Conservation (phyloP, 2,888 invertebrate species). For the Phanerotoma sp. region DNA sequence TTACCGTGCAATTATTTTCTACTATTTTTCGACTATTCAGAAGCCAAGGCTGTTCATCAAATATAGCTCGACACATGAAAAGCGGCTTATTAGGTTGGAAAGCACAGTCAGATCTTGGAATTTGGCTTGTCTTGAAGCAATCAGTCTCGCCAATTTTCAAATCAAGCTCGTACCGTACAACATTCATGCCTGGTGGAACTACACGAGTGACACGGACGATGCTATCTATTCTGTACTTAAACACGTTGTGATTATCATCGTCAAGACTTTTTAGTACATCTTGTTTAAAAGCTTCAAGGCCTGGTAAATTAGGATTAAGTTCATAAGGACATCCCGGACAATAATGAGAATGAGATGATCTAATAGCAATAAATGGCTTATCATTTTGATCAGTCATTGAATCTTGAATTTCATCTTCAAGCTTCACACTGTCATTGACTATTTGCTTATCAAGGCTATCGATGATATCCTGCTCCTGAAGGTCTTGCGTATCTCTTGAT, state of each 20-base stretch:
- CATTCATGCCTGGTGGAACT: conserved; percentile 45
- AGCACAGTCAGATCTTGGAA: conserved; percentile 44
- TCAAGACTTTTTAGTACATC: conserved; percentile 47
- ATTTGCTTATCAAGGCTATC: conserved; percentile 42
- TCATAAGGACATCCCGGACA: conserved; percentile 54
- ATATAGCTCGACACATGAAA: conserved; percentile 44
- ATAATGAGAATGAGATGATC: conserved; percentile 44
- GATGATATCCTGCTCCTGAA: conserved; percentile 36
- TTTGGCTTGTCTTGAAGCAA: conserved; percentile 42
- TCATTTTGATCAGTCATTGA: conserved; percentile 42
- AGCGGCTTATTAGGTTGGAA: conserved; percentile 40
- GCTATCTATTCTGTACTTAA: conserved; percentile 46
- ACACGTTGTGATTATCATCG: conserved; percentile 42
- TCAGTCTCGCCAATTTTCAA: conserved; percentile 49
- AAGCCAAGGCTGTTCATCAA: conserved; percentile 50
- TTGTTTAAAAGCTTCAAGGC: conserved; percentile 44
- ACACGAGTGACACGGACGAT: conserved; percentile 46
- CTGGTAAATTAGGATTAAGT: conserved; percentile 50
- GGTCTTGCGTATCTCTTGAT: conserved; percentile 30
- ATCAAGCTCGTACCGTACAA: conserved; percentile 47
- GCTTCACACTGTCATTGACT: conserved; percentile 35
- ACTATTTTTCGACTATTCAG: conserved; percentile 42
- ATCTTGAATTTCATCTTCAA: conserved; percentile 48
- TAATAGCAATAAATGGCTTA: conserved; percentile 49
- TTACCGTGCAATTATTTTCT: conserved; percentile 51